phyloP scores from a whole-genome alignment of 2,113 vertebrate species.

The Hoplias malabaricus region DNA sequence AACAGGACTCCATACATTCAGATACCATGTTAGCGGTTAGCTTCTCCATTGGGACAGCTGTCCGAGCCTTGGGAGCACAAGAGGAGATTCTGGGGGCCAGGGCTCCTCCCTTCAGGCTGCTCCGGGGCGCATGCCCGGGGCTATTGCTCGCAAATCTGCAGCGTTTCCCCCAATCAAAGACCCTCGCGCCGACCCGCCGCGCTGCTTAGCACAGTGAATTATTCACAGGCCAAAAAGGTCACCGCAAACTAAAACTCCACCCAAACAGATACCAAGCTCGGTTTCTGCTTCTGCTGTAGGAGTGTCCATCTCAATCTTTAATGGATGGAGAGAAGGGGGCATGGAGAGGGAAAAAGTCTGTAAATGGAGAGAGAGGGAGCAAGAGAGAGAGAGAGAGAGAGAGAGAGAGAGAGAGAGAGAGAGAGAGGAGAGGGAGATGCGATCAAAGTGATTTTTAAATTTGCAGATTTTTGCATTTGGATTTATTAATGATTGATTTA shows the following conservation, averaged over 20 bases:
- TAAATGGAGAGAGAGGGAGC: constrained; percentile 36
- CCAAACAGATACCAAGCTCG: constrained; percentile 31
- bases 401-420: constrained; percentile 5
- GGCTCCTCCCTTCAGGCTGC: constrained; percentile 60
- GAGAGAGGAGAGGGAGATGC: constrained; percentile 23
- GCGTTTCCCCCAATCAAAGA: constrained; percentile 75
- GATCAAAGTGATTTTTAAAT: constrained; percentile 70
- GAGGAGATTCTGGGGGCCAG: constrained; percentile 19
- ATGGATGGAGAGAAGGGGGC: constrained; percentile 58
- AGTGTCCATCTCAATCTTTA: constrained; percentile 65
- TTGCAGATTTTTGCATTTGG: constrained; percentile 64
- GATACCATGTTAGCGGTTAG: background rate
- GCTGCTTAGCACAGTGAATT: constrained; percentile 74
- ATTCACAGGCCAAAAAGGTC: constrained; percentile 69
- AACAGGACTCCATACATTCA: background rate
- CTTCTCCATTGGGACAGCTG: constrained; percentile 19
- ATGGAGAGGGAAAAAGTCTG: background rate
- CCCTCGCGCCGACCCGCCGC: constrained; percentile 65
- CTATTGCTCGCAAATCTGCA: constrained; percentile 74
- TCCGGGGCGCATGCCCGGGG: constrained; percentile 71
- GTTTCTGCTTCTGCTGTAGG: constrained; percentile 43
- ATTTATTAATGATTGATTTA: constrained; percentile 67
- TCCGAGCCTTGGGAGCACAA: constrained; percentile 8
- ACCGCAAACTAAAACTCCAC: constrained; percentile 52
- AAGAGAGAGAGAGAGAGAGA: constrained; percentile 50